Base-by-base conservation (phyloP, 2,113 vertebrate genomes). In the Myotis brandtii region DNA sequence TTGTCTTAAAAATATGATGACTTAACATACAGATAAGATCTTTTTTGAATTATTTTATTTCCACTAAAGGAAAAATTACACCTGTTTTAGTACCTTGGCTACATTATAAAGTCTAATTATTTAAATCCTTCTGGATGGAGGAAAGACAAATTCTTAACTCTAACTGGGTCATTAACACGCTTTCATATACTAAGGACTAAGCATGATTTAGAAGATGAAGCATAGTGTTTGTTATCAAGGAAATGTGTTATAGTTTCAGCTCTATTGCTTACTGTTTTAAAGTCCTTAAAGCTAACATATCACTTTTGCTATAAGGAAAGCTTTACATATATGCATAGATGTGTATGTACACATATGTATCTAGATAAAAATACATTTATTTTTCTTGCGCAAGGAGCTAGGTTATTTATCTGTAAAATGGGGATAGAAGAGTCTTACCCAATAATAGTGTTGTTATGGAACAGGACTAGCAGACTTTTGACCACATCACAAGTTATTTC, bases 111-210 rank as follows among this genome's bases (percentile, higher is more conserved):
- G 10, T 73, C 21, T 69, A 69, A 12, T 50, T 76, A 67, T 32
- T 59, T 91, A 62, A 82, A 72, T 27, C 10, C 6, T 62, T 75
- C 32, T 50, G 40, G 18, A 18, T 75, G 25, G 18, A 66, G 17
- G 23, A 75, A 75, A 34, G 56, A 66, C 25, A 76, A 84, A 84
- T 23, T 43, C 40, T 92, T 84, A n/a, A 64, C 54, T 84, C 23
- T 59, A 50, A 37, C 10, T 37, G n/a, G 3, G 17, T 66, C n/a
- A 23, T n/a, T 66, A 59, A 40, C 67, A 48, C 12, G 5, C 32
- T 67, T 48, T 69, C 59, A 76, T 59, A 69, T 18, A 32, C 17
- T 94, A 56, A 89, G 21, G 16, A 23, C 12, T 56, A 89, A 46
- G 20, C 5, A 48, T 69, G 32, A 84, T 6, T 76, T 56, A 32